A percentile compares a stretch with the other conserved stretches of the same genome.
Conservation (phyloP, 2,113 vertebrate species). For the Alethe castanea region DNA sequence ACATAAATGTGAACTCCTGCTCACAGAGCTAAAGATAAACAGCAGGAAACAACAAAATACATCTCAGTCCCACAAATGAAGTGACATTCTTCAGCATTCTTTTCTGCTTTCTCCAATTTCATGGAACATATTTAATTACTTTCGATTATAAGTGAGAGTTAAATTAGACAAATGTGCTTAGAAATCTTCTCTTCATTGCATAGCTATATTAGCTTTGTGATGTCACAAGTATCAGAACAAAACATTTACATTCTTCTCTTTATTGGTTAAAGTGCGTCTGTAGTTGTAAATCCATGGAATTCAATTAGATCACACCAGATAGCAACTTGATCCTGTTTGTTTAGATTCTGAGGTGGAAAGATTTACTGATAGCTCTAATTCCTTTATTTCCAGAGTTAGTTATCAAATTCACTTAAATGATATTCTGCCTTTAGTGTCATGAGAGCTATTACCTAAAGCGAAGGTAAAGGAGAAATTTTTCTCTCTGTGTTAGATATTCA, state of each 20-base stretch:
- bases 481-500: background rate
- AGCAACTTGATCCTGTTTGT: slow-evolving; percentile 32
- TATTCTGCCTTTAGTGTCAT: background rate
- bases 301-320: slow-evolving; percentile 31
- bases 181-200: slow-evolving; percentile 26
- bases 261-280: slow-evolving; percentile 16
- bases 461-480: background rate
- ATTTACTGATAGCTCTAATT: slow-evolving; percentile 39
- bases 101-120: slow-evolving; percentile 26
- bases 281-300: slow-evolving; percentile 37
- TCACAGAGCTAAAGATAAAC: slow-evolving; percentile 44
- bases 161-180: slow-evolving; percentile 43
- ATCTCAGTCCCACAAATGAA: background rate
- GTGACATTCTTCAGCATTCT: background rate
- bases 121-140: slow-evolving; percentile 43
- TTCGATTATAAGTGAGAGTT: slow-evolving; percentile 29
- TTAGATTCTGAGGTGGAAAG: slow-evolving; percentile 1
- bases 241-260: slow-evolving; percentile 35
- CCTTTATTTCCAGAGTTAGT: background rate
- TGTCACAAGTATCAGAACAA: slow-evolving; percentile 38
- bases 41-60: slow-evolving; percentile 42
- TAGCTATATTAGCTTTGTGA: slow-evolving; percentile 43
- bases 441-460: background rate
- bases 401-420: background rate
- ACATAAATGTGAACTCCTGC: slow-evolving; percentile 52